A percentile compares a stretch with the other conserved stretches of the same genome.
Conservation (phyloP, 1,140 invertebrate genomes). For the Ericerus pela region DNA sequence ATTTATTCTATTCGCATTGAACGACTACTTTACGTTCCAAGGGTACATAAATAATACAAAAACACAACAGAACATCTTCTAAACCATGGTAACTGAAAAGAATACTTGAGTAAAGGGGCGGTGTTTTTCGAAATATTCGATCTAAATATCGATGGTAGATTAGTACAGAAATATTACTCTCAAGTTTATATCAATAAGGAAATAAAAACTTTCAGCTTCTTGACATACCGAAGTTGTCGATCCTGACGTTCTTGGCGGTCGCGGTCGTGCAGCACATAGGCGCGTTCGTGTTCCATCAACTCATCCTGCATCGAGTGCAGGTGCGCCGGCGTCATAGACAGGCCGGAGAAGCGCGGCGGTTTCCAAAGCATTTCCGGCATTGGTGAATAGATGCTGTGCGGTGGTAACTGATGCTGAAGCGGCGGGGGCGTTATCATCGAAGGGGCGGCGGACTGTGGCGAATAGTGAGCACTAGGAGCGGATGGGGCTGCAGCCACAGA, state of each 20-base stretch:
- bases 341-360: slow-evolving; percentile 23
- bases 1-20: no score
- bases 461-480: slow-evolving; percentile 22
- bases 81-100: no score
- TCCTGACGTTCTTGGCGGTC: slow-evolving; percentile 26
- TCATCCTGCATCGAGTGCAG: slow-evolving; percentile 17
- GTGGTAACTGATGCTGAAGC: slow-evolving; percentile 24
- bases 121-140: no score
- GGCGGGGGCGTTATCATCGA: slow-evolving; percentile 31
- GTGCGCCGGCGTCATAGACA: slow-evolving; percentile 24
- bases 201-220: no score
- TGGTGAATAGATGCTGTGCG: slow-evolving; percentile 15
- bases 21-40: no score
- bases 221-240: slow-evolving; percentile 22
- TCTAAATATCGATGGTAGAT: no score
- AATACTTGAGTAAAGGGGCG: no score
- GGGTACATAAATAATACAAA: no score
- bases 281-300: slow-evolving; percentile 21
- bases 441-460: slow-evolving; percentile 24
- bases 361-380: slow-evolving; percentile 20
- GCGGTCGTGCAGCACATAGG: slow-evolving; percentile 8
- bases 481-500: slow-evolving; percentile 18
- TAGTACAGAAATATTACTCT: no score
- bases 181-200: no score
- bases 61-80: no score